Conservation (phyloP, 2,888 invertebrate genomes). For the Ophonus ardosiacus region DNA sequence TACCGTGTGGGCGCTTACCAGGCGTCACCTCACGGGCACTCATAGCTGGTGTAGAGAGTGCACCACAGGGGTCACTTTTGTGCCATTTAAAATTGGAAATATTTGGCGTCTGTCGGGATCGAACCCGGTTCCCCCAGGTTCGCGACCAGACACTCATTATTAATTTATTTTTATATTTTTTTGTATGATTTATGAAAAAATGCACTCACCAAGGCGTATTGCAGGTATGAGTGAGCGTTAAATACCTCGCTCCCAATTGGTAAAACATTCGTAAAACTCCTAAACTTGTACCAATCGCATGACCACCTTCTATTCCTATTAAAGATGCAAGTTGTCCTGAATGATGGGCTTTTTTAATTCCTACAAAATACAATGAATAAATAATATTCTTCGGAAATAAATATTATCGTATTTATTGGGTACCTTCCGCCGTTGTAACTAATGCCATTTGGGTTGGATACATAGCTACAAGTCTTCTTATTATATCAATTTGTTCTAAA, state of each 20-base stretch:
- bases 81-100: too few relatives aligned
- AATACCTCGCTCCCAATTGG: conserved; percentile 88
- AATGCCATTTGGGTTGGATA: conserved; percentile 36
- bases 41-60: too few relatives aligned
- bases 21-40: too few relatives aligned
- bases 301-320: conserved; percentile 92
- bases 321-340: conserved; percentile 87
- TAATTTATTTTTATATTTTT: too few relatives aligned
- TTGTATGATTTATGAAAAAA: background rate
- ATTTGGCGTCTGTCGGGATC: too few relatives aligned
- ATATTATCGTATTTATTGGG: background rate
- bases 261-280: conserved; percentile 89
- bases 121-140: too few relatives aligned
- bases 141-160: too few relatives aligned
- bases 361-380: conserved; percentile 9
- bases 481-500: conserved; percentile 38
- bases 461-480: conserved; percentile 26
- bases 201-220: conserved; percentile 88
- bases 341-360: conserved; percentile 74
- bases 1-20: too few relatives aligned
- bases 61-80: too few relatives aligned
- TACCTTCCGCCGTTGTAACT: conserved; percentile 42
- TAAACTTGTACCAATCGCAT: conserved; percentile 89
- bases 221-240: conserved; percentile 91
- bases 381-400: background rate